A percentile compares a stretch with the other conserved stretches of the same genome.
phyloP scores from a whole-genome alignment of 1,140 invertebrate species.

The Danaus melanippus region DNA sequence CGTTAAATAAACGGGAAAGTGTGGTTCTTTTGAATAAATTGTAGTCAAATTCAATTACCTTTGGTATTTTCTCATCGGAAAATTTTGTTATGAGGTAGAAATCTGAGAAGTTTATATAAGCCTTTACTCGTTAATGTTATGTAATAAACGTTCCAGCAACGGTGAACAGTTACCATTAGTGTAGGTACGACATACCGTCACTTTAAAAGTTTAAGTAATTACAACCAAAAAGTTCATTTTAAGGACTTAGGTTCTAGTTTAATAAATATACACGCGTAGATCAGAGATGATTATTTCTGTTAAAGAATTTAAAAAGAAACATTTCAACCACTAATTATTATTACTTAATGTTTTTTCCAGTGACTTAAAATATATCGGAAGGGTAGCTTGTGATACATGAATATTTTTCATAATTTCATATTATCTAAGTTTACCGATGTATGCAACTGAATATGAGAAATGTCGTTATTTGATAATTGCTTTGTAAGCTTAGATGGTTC shows the following conservation, averaged over 20 bases:
- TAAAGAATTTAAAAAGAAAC: conserved; percentile 2
- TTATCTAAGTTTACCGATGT: no score
- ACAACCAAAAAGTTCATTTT: conserved; percentile 71
- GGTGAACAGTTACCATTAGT: conserved; percentile 70
- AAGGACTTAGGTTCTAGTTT: conserved; percentile 68
- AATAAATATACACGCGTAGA: conserved; percentile 25
- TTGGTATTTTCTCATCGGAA: background rate
- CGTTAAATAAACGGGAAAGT: no score
- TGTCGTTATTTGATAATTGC: no score
- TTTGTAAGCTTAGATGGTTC: no score
- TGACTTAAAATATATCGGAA: conserved; percentile 22
- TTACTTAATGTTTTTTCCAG: conserved; percentile 16
- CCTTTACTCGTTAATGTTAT: conserved; percentile 45
- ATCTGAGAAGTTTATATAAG: conserved; percentile 10
- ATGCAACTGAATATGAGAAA: no score
- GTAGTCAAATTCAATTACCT: no score
- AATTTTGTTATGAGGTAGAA: conserved; percentile 7
- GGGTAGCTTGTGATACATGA: conserved; percentile 20
- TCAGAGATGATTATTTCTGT: background rate
- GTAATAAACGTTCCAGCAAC: conserved; percentile 66
- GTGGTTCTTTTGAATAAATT: no score
- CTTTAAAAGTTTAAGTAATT: conserved; percentile 60
- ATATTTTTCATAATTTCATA: conserved; percentile 2
- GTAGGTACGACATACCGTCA: conserved; percentile 45
- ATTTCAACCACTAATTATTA: conserved; percentile 2